Percentiles rank a stretch among this genome's conserved stretches.
These are phyloP conservation scores for Platycnemis pennipes DNA, from an alignment of 2,888 invertebrate species.

Conservation along the genomic window DNA sequence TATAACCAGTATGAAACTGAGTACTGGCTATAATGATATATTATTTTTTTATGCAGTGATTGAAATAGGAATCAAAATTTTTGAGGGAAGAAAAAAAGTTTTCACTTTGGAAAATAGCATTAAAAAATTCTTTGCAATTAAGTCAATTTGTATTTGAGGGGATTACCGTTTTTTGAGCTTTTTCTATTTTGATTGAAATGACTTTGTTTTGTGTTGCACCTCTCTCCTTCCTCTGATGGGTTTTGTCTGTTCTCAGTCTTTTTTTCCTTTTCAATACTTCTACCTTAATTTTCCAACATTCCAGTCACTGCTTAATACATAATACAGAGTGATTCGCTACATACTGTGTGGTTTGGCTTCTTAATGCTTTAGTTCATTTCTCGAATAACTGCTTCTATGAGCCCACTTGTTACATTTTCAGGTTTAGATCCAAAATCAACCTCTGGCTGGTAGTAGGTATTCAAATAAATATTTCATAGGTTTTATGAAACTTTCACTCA, in stretches of 20 bases:
- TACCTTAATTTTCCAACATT: conserved; percentile 17
- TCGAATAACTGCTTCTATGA: conserved; percentile 9
- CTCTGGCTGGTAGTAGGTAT: background rate
- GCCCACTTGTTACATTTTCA: conserved; percentile 18
- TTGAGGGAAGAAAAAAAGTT: background rate
- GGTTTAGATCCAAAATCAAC: background rate
- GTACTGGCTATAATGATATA: conserved; percentile 8
- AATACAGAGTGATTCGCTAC: background rate
- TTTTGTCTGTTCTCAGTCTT: conserved; percentile 25
- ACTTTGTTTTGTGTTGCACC: conserved; percentile 1
- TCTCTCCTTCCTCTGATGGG: background rate
- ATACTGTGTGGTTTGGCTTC: conserved; percentile 63
- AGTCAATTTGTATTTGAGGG: conserved; percentile 33
- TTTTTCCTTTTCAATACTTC: background rate
- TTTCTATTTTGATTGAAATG: conserved; percentile 19
- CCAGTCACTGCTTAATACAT: conserved; percentile 35
- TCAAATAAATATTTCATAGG: background rate
- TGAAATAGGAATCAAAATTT: background rate
- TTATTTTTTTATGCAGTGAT: background rate
- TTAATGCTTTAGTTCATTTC: conserved; percentile 61
- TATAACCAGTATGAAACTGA: background rate
- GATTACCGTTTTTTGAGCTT: conserved; percentile 33
- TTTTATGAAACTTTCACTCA: background rate
- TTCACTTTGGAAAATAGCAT: background rate
- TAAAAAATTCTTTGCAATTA: background rate